phyloP scores from a whole-genome alignment of 2,797 vertebrate species.

The Acanthornis magna region DNA sequence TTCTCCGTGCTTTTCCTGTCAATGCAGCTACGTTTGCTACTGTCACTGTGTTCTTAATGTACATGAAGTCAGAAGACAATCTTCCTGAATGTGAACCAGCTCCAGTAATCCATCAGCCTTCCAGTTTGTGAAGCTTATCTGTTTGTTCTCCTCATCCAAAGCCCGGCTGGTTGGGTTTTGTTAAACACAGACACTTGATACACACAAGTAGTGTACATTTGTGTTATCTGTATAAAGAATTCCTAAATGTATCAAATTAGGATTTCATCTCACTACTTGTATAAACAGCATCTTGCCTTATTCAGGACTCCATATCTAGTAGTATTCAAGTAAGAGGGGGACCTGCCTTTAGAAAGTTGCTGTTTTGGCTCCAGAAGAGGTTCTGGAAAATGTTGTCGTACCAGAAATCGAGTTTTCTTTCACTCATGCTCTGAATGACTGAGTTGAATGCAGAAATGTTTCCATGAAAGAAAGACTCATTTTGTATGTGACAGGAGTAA shows the following conservation, averaged over 20 bases:
- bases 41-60: slow-evolving; percentile 90
- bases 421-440: background rate
- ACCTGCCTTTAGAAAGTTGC: background rate
- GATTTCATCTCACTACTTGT: slow-evolving; percentile 50
- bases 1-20: slow-evolving; percentile 94
- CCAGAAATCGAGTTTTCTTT: background rate
- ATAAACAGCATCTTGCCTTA: slow-evolving; percentile 46
- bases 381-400: background rate
- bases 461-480: background rate
- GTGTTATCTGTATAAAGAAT: slow-evolving; percentile 19
- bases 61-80: slow-evolving; percentile 77
- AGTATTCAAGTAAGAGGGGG: background rate
- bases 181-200: background rate
- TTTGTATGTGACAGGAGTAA: background rate
- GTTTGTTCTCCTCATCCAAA: background rate
- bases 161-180: background rate
- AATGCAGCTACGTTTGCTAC: slow-evolving; percentile 95
- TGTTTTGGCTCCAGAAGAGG: background rate
- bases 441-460: background rate
- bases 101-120: slow-evolving; percentile 77
- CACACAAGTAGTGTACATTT: slow-evolving; percentile 22
- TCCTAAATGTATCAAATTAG: slow-evolving; percentile 11
- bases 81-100: slow-evolving; percentile 79
- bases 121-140: slow-evolving; percentile 77
- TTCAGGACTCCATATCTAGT: background rate